Evolutionary conservation across 1,140 invertebrate genomes (phyloP).

Genomic region (Lysiphlebus fabarum): DNA sequence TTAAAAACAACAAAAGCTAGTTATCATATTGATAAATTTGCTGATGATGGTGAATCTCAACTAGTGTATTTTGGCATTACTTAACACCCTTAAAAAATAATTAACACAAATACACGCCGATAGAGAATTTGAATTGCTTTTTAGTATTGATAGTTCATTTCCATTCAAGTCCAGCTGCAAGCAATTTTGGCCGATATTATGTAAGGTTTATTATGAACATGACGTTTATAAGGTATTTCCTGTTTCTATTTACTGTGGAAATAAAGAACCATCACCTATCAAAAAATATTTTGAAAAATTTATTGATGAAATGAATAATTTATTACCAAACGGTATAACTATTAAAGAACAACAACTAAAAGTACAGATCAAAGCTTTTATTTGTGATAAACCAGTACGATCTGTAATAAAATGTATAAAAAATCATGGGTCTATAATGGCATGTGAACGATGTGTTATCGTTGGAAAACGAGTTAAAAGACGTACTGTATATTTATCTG

Average conservation of each 20-base stretch:
- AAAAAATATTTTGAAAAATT: slow-evolving; percentile 10
- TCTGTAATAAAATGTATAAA: slow-evolving; percentile 7
- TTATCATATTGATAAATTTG: slow-evolving; percentile 16
- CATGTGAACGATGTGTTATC: slow-evolving; percentile 16
- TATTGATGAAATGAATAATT: slow-evolving; percentile 13
- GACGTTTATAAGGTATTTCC: slow-evolving; percentile 10
- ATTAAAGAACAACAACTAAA: background rate
- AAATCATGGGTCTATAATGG: slow-evolving; percentile 9
- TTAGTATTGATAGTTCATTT: slow-evolving; percentile 4
- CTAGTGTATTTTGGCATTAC: slow-evolving; percentile 22
- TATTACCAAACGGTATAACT: background rate
- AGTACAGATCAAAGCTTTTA: slow-evolving; percentile 7
- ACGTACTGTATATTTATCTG: slow-evolving; percentile 2
- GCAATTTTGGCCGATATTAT: slow-evolving; percentile 15
- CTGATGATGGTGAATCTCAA: slow-evolving; percentile 1
- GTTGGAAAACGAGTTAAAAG: background rate
- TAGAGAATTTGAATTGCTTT: background rate
- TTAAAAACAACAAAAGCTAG: slow-evolving; percentile 10
- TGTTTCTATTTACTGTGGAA: slow-evolving; percentile 7
- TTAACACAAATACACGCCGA: slow-evolving; percentile 7
- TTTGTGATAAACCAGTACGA: slow-evolving; percentile 17
- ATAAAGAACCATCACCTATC: background rate
- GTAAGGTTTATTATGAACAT: background rate
- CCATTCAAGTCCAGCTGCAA: slow-evolving; percentile 3
- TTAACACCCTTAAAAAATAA: slow-evolving; percentile 11